Percentiles rank a stretch among this genome's conserved stretches.
phyloP scores from a whole-genome alignment of 2,888 invertebrate species.

The Trypoxylon attenuatum region DNA sequence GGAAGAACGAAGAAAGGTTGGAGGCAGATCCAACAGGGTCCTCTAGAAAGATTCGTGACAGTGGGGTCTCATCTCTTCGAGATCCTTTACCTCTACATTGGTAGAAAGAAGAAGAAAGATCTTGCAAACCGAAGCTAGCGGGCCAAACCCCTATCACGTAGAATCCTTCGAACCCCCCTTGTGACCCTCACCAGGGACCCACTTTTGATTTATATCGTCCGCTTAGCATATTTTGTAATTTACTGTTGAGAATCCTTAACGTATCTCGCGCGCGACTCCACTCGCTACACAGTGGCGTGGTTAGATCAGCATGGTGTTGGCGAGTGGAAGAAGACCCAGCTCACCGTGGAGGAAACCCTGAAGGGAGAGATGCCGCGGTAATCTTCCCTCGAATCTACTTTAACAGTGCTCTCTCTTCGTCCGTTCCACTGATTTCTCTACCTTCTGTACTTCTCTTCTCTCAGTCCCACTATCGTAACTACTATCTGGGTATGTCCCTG shows the following conservation, averaged over 20 bases:
- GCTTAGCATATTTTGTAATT: conserved; percentile 75
- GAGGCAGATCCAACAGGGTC: conserved; percentile 30
- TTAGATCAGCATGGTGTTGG: conserved; percentile 8
- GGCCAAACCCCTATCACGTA: conserved; percentile 11
- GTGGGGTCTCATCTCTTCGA: conserved; percentile 33
- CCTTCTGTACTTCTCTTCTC: conserved; percentile 41
- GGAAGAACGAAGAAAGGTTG: conserved; percentile 12
- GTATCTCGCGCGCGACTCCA: too few species aligned
- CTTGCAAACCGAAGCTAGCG: too few species aligned
- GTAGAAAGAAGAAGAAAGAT: too few species aligned
- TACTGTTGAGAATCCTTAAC: conserved; percentile 74
- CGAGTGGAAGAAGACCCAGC: conserved; percentile 22
- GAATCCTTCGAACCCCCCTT: conserved; percentile 13
- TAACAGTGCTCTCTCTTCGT: not conserved
- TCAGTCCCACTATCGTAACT: conserved; percentile 12
- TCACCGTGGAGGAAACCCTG: too few species aligned
- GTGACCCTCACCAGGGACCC: conserved; percentile 44
- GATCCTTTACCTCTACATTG: too few species aligned
- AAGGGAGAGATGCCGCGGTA: conserved; percentile 60
- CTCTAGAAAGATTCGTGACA: conserved; percentile 46
- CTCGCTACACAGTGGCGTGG: too few species aligned
- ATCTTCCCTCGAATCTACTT: conserved; percentile 68
- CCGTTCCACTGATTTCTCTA: too few species aligned
- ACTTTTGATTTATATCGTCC: conserved; percentile 74
- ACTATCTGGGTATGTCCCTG: conserved; percentile 29